These are phyloP conservation scores for Papilio dardanus DNA, from an alignment of 1,140 invertebrate species.

Conservation along the genomic window DNA sequence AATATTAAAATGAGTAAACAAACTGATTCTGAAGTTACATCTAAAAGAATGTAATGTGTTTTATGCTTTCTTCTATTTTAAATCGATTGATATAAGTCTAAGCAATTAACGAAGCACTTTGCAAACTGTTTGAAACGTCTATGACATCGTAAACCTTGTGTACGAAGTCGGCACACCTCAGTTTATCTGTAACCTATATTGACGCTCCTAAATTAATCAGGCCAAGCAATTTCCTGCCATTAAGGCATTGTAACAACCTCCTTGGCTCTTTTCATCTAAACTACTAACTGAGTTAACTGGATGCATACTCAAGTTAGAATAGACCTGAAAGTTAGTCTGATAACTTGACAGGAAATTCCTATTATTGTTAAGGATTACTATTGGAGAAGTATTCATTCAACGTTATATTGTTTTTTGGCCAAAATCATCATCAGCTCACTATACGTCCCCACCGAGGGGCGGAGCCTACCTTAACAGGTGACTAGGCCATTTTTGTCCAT, in stretches of 20 bases:
- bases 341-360: background rate
- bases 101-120: constrained; percentile 12
- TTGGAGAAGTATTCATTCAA: too few species aligned
- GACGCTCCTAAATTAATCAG: constrained; percentile 54
- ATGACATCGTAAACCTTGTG: constrained; percentile 26
- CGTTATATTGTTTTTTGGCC: too few species aligned
- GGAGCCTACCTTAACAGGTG: too few species aligned
- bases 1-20: too few species aligned
- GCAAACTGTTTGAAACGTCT: constrained; percentile 14
- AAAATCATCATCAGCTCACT: too few species aligned
- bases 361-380: too few species aligned
- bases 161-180: constrained; percentile 25
- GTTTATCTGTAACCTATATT: constrained; percentile 38
- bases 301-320: constrained; percentile 16
- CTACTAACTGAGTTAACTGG: constrained; percentile 31
- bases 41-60: too few species aligned
- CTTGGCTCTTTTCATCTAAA: constrained; percentile 37
- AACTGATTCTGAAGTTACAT: too few species aligned
- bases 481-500: too few species aligned
- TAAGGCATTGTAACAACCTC: constrained; percentile 39
- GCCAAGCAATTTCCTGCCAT: constrained; percentile 53
- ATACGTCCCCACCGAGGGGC: too few species aligned
- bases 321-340: background rate
- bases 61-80: background rate
- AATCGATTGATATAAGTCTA: background rate